Evolutionary conservation across 2,888 invertebrate species (phyloP).

Genomic region (Chorisops tibialis): DNA sequence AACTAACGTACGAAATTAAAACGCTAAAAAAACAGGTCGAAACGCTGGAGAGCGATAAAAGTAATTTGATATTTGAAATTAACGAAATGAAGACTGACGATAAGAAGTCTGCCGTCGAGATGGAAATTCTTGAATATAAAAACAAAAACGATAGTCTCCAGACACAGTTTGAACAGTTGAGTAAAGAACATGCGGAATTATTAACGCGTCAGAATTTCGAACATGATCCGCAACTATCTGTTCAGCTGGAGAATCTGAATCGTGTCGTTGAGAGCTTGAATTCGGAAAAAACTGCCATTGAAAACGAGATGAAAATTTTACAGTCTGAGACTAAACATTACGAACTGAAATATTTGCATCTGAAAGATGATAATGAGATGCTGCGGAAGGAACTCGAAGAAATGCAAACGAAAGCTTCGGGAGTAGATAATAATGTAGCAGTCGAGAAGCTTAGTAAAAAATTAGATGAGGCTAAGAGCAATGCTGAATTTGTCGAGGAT

Average conservation of each 20-base stretch:
- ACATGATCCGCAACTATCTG: not conserved
- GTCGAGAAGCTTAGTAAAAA: not conserved
- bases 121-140: conserved; percentile 35
- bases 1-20: conserved; percentile 41
- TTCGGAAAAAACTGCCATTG: conserved; percentile 3
- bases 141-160: conserved; percentile 39
- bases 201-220: not conserved
- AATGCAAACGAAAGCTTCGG: not conserved
- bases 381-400: conserved; percentile 10
- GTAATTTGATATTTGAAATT: conserved; percentile 42
- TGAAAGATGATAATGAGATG: conserved; percentile 15
- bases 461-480: conserved; percentile 2
- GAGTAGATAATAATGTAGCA: not conserved
- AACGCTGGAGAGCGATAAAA: conserved; percentile 42
- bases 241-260: not conserved
- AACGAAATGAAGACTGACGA: conserved; percentile 41
- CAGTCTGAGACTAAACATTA: conserved; percentile 16
- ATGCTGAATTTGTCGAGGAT: not conserved
- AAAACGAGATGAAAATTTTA: conserved; percentile 7
- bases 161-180: conserved; percentile 39
- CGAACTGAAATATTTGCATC: conserved; percentile 3
- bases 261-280: not conserved
- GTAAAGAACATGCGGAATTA: conserved; percentile 41
- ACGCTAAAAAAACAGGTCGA: conserved; percentile 43
- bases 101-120: conserved; percentile 36